Percentiles rank a stretch among this genome's conserved stretches.
These are phyloP conservation scores for Hormaphis cornu DNA, from an alignment of 1,140 invertebrate genomes.

Conservation along the genomic window DNA sequence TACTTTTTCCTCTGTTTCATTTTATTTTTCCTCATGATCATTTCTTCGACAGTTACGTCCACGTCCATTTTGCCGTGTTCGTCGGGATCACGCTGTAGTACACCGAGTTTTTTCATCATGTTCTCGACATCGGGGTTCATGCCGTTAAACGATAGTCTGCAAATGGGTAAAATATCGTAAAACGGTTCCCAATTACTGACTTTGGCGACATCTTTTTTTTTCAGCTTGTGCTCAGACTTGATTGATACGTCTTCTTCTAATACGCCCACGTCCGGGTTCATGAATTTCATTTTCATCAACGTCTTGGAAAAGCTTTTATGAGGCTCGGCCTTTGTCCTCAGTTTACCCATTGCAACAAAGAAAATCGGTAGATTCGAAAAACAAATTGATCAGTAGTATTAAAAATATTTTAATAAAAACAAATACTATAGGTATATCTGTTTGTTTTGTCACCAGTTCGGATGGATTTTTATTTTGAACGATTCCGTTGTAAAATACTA, in stretches of 20 bases:
- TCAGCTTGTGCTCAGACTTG: neutral
- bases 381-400: no score
- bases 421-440: no score
- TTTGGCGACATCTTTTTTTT: constrained; percentile 4
- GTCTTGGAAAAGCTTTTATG: constrained; percentile 15
- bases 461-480: no score
- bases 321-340: neutral
- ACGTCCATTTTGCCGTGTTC: constrained; percentile 28
- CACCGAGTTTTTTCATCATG: constrained; percentile 18
- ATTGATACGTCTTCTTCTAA: neutral
- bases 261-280: neutral
- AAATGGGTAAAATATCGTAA: constrained; percentile 6
- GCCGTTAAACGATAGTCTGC: constrained; percentile 6
- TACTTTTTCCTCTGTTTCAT: constrained; percentile 25
- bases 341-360: neutral
- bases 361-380: neutral
- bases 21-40: constrained; percentile 21
- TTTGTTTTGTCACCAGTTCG: no score
- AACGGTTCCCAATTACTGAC: constrained; percentile 16
- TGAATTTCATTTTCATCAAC: constrained; percentile 23
- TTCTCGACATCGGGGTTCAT: constrained; percentile 8
- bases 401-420: no score
- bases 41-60: constrained; percentile 21
- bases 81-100: neutral
- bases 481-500: no score